A percentile compares a stretch with the other conserved stretches of the same genome.
Conservation (phyloP, 2,113 vertebrate species). For the Lipophrys pholis region DNA sequence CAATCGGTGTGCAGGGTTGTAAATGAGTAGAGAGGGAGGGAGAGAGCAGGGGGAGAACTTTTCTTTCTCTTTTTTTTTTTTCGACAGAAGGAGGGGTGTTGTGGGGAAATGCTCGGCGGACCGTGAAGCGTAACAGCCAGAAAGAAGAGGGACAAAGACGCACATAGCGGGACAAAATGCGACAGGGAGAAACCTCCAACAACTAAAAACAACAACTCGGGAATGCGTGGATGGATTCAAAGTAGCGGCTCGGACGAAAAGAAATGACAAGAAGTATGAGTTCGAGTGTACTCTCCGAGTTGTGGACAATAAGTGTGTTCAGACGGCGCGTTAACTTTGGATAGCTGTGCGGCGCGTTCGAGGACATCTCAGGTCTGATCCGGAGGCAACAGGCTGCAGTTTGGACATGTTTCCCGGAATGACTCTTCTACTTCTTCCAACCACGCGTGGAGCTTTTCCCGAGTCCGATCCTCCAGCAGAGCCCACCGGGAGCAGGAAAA, state of each 20-base stretch:
- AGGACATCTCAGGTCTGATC: not conserved
- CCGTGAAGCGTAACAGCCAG: slow-evolving; percentile 81
- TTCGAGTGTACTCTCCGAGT: slow-evolving; percentile 17
- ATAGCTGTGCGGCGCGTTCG: slow-evolving; percentile 13
- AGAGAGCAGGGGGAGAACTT: slow-evolving; percentile 49
- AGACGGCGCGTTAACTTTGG: slow-evolving; percentile 38
- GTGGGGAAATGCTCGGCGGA: slow-evolving; percentile 76
- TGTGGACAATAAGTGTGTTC: slow-evolving; percentile 18
- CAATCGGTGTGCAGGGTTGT: slow-evolving; percentile 76
- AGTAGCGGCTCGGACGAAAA: not conserved
- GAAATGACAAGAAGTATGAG: slow-evolving; percentile 30
- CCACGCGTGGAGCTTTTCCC: slow-evolving; percentile 40
- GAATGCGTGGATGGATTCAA: slow-evolving; percentile 23
- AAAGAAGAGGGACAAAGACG: slow-evolving; percentile 79
- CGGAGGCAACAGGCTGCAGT: slow-evolving; percentile 6
- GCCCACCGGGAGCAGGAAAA: slow-evolving; percentile 23
- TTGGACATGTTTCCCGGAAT: slow-evolving; percentile 41
- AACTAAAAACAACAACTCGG: slow-evolving; percentile 9
- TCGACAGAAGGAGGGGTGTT: slow-evolving; percentile 72
- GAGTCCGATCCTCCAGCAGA: slow-evolving; percentile 28
- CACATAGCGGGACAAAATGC: slow-evolving; percentile 59
- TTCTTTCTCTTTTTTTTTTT: slow-evolving; percentile 73
- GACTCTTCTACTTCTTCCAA: slow-evolving; percentile 22
- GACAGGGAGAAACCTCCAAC: slow-evolving; percentile 41
- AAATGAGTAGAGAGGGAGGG: slow-evolving; percentile 62